Percentiles rank a stretch among this genome's conserved stretches.
Evolutionary conservation across 2,797 vertebrate species (phyloP).

Genomic region (Poecile montanus): DNA sequence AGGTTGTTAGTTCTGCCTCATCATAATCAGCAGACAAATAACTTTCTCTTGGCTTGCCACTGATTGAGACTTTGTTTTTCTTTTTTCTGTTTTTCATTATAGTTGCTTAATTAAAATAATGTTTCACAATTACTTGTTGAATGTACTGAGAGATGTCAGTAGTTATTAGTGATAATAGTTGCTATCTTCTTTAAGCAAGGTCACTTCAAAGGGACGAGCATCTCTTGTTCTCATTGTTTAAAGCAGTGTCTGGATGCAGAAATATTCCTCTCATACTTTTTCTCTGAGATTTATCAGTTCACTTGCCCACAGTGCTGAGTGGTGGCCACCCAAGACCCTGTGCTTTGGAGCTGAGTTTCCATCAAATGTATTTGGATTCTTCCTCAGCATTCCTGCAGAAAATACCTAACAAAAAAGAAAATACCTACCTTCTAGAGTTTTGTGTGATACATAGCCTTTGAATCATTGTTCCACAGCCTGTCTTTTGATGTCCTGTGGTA

Average conservation of each 20-base stretch:
- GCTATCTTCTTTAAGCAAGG: not conserved
- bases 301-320: not conserved
- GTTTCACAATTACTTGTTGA: not conserved
- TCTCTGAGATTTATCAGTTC: not conserved
- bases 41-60: not conserved
- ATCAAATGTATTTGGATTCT: not conserved
- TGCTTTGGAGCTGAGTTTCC: not conserved
- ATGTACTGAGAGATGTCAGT: not conserved
- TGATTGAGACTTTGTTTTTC: not conserved
- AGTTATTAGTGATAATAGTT: not conserved
- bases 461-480: not conserved
- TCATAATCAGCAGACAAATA: not conserved
- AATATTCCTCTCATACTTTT: not conserved
- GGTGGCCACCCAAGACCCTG: not conserved
- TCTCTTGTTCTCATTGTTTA: not conserved
- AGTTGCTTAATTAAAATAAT: not conserved
- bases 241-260: not conserved
- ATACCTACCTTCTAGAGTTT: not conserved
- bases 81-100: not conserved
- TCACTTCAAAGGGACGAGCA: fast-evolving
- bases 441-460: not conserved
- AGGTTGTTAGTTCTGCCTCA: not conserved
- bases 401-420: not conserved
- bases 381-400: not conserved
- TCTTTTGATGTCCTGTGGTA: not conserved